A percentile compares a stretch with the other conserved stretches of the same genome.
Conservation (phyloP, 2,797 vertebrate species). For the Sebastiscus albofasciatus region DNA sequence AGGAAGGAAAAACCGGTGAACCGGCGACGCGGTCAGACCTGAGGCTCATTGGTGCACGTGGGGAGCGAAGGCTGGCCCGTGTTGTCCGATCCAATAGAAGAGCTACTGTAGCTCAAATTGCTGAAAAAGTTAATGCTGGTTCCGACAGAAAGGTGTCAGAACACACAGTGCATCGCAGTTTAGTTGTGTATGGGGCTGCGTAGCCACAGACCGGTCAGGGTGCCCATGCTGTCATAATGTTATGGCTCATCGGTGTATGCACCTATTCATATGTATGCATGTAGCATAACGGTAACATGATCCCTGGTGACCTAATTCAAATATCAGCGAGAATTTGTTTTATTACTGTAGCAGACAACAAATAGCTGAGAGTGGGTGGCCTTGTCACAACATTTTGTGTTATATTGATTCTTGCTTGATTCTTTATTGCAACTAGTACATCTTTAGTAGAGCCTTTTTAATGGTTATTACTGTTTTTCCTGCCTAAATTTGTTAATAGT, state of each 20-base stretch:
- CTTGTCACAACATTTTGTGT: not conserved
- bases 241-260: not conserved
- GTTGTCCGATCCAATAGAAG: too few relatives aligned
- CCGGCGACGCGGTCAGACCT: rapidly evolving
- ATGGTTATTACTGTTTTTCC: not conserved
- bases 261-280: not conserved
- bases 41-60: too few relatives aligned
- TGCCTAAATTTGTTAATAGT: not conserved
- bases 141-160: too few relatives aligned
- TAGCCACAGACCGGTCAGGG: too few relatives aligned
- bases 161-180: too few relatives aligned
- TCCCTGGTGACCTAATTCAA: not conserved
- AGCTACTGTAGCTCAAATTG: too few relatives aligned
- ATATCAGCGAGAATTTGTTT: not conserved
- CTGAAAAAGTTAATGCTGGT: too few relatives aligned
- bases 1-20: too few relatives aligned
- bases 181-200: too few relatives aligned
- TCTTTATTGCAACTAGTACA: not conserved
- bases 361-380: not conserved
- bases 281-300: constrained; percentile 64
- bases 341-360: not conserved
- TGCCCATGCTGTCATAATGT: too few relatives aligned
- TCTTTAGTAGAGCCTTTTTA: not conserved
- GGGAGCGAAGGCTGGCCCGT: too few relatives aligned
- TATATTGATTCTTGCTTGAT: too few relatives aligned